Evolutionary conservation across 2,113 vertebrate species (phyloP), one percentile per base, ranked within the genome.

Genomic region (Elephas maximus): DNA sequence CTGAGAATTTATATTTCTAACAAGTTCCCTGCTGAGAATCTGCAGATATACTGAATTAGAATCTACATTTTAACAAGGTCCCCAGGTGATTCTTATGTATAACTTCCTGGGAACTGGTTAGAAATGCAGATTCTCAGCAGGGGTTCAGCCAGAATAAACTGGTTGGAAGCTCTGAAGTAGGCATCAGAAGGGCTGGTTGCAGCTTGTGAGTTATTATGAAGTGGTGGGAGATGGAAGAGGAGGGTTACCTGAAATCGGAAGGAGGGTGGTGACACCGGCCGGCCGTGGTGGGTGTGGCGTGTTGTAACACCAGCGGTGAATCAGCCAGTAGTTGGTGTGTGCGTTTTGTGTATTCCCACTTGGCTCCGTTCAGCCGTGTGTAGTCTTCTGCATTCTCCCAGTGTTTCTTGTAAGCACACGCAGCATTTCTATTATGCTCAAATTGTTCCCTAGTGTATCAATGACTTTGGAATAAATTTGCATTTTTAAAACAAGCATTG

Each of bases 401-500:
- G 12, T n/a, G 2, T 65, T 74, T 76, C 45, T 79, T 65, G 24
- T 73, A 82, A 90, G 53, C 37, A 71, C 41, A 60, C 76, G 53
- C 28, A 93, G 26, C 62, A 44, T 86, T 60, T 65, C 8, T 4
- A 5, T 80, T 20, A 71, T 51, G 41, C 26, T 53, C 21, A 82
- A 0, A 7, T 57, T 2, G 6, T 96, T 74, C 53, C 79, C 73
- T 85, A 30, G 14, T 65, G 2, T 57, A 21, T 79, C 24, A 41
- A 0, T 51, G 17, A 21, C 77, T 93, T 94, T 80, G 30, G 74
- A 87, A 77, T 57, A 95, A 30, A 63, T 88, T 65, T 90, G 12
- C 26, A 60, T 92, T 90, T 79, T 84, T 48, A 83, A 88, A 88
- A 81, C 37, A 80, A 73, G 33, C 57, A 60, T 77, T 89, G 17